Percentiles rank a stretch among this genome's conserved stretches.
These are phyloP conservation scores for Harlomillsia oculata DNA, from an alignment of 1,140 invertebrate genomes.

Conservation along the genomic window DNA sequence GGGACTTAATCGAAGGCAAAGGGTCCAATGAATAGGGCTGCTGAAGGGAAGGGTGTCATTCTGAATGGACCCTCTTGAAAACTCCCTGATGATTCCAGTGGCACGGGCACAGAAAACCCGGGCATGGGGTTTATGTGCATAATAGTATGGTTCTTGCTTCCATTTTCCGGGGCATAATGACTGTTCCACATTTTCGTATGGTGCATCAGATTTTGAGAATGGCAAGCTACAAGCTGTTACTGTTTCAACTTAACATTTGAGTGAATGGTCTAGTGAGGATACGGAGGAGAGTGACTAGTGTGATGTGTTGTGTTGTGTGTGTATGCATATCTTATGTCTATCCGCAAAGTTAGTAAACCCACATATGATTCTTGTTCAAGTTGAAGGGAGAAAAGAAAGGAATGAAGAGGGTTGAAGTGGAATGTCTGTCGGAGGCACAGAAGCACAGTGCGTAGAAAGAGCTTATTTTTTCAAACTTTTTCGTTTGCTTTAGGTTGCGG, in stretches of 20 bases:
- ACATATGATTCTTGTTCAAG: neutral
- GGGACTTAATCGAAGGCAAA: neutral
- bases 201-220: neutral
- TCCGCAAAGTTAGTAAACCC: neutral
- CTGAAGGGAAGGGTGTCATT: neutral
- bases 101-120: neutral
- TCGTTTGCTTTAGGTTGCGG: neutral
- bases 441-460: too few species aligned
- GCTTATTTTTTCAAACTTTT: too few species aligned
- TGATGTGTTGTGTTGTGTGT: too few species aligned
- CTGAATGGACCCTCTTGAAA: slow-evolving; percentile 1
- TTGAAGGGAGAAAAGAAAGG: neutral
- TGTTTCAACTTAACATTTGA: too few species aligned
- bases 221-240: neutral
- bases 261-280: too few species aligned
- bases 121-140: neutral
- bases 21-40: too few species aligned
- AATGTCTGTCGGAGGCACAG: neutral
- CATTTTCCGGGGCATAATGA: neutral
- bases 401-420: neutral
- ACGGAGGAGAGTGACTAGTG: too few species aligned
- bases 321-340: neutral
- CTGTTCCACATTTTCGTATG: slow-evolving; percentile 2
- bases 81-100: neutral
- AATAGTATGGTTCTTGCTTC: neutral